A percentile compares a stretch with the other conserved stretches of the same genome.
These are phyloP conservation scores for Ypsolopha sequella DNA, from an alignment of 2,888 invertebrate genomes.

Conservation along the genomic window DNA sequence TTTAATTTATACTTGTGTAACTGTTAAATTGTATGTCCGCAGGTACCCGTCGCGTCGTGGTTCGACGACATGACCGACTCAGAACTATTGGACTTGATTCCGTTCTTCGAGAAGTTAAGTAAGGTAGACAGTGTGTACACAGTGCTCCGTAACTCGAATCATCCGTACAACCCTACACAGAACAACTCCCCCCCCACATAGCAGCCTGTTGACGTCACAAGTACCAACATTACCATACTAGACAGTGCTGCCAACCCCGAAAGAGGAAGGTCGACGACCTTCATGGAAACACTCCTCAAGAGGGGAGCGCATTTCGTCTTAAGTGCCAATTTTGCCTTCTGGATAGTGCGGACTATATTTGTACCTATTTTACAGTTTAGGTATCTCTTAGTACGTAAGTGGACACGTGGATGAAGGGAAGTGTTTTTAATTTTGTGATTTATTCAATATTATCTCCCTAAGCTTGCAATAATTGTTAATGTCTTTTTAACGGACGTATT, in stretches of 20 bases:
- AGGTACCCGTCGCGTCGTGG: conserved; percentile 99
- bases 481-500: background rate
- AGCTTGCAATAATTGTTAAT: conserved; percentile 20
- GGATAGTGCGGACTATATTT: conserved; percentile 67
- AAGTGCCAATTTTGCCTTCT: conserved; percentile 73
- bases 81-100: conserved; percentile 96
- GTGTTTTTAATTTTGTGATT: conserved; percentile 32
- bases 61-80: conserved; percentile 99
- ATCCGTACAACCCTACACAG: conserved; percentile 78
- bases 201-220: conserved; percentile 18
- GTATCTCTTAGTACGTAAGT: conserved; percentile 65
- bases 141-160: conserved; percentile 92
- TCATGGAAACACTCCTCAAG: conserved; percentile 35
- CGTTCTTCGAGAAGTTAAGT: conserved; percentile 97
- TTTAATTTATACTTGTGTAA: background rate
- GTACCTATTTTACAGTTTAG: conserved; percentile 65
- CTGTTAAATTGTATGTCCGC: conserved; percentile 25
- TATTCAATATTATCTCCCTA: conserved; percentile 11
- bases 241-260: no score
- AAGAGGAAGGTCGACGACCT: conserved; percentile 9
- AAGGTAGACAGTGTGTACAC: conserved; percentile 97
- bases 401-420: conserved; percentile 36
- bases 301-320: conserved; percentile 55
- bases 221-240: no score
- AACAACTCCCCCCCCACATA: conserved; percentile 51